Base-by-base conservation (phyloP, 2,888 invertebrate genomes). In the Megastigmus dorsalis region DNA sequence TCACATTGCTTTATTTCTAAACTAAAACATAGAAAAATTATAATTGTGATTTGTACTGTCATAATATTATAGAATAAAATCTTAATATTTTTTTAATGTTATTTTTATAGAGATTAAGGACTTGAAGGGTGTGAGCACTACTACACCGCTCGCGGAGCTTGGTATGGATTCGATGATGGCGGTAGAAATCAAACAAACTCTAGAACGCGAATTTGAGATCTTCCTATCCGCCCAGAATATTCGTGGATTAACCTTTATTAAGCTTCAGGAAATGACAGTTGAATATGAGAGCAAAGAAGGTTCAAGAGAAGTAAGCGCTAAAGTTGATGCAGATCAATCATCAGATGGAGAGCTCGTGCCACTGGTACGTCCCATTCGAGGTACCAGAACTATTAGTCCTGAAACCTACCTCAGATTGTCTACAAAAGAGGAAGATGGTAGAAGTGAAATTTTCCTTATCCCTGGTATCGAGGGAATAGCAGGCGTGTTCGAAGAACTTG, bases 151-250 rank as follows among this genome's bases (percentile, higher is more conserved):
- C 1, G 95, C 96, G 0, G 98, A 98, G 86, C 89, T 99, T 77
- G 98, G 98, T 38, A 95, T 99, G 93, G 98, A 99, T 89, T 98
- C 98, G 1, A 93, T 98, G 90, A 98, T 97, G 96, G 96, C 95
- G 0, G 96, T 97, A 0, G 98, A 99, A 89, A 96, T 99, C 79
- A 97, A 97, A 81, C 97, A 97, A 88, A 94, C 94, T 0, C 88
- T 97, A 1, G 97, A 97, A 86, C 90, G 96, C 80, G 95, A 97
- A 85, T 97, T 94, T 84, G 97, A 97, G 83, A 89, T 98, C 65
- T 93, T 93, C 85, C 89, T 98, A 2, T 93, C 95, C 0, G 93
- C 96, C 4, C 94, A 95, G 84, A 97, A 97, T 80, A 93, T 97
- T 74, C 91, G 97, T 59, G 91, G 92, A 0, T 88, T 97, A 30